Evolutionary conservation across 2,888 invertebrate genomes (phyloP).

Genomic region (Sarcophaga carnaria): DNA sequence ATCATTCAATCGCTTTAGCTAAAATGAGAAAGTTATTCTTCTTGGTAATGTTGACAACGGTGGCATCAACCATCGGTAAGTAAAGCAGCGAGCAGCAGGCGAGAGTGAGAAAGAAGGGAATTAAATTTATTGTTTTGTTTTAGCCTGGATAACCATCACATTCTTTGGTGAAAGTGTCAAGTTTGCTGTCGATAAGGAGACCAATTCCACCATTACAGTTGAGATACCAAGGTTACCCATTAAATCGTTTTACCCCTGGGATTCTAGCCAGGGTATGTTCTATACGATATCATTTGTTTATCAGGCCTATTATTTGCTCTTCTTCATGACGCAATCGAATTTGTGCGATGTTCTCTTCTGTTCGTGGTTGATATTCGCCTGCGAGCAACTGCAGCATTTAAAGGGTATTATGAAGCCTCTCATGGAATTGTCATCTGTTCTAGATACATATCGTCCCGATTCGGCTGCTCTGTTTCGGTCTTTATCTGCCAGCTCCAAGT

Average conservation of each 20-base stretch:
- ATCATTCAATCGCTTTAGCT: slow-evolving; percentile 88
- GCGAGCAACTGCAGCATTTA: slow-evolving; percentile 92
- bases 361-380: slow-evolving; percentile 92
- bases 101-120: too few relatives aligned
- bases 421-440: slow-evolving; percentile 92
- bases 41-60: slow-evolving; percentile 85
- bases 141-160: slow-evolving; percentile 90
- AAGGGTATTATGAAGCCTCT: slow-evolving; percentile 93
- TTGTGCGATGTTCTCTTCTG: slow-evolving; percentile 90
- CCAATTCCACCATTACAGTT: slow-evolving; percentile 87
- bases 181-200: slow-evolving; percentile 86
- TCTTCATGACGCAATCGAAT: slow-evolving; percentile 85
- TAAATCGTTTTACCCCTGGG: slow-evolving; percentile 91
- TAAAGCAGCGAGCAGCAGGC: slow-evolving; percentile 59
- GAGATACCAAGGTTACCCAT: slow-evolving; percentile 88
- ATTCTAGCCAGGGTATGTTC: slow-evolving; percentile 87
- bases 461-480: slow-evolving; percentile 88
- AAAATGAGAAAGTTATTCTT: slow-evolving; percentile 89
- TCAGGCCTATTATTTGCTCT: slow-evolving; percentile 87
- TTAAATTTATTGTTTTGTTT: not conserved
- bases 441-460: slow-evolving; percentile 89
- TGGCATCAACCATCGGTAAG: slow-evolving; percentile 85
- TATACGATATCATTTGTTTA: slow-evolving; percentile 86
- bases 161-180: slow-evolving; percentile 91
- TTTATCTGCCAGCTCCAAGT: slow-evolving; percentile 82